These are phyloP conservation scores for Dicrostonyx torquatus DNA, from an alignment of 2,797 vertebrate species.

Conservation along the genomic window DNA sequence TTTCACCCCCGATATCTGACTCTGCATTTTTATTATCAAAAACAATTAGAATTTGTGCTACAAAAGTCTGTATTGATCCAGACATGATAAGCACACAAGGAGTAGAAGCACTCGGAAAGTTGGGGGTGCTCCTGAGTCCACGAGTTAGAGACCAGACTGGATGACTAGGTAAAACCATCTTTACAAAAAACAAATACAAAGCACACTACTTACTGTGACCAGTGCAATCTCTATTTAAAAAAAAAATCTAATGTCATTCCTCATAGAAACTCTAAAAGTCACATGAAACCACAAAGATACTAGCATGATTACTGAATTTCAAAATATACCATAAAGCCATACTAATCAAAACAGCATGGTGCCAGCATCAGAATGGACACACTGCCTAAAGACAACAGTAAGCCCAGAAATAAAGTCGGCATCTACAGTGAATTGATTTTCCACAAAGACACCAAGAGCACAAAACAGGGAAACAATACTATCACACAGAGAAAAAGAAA, in stretches of 20 bases:
- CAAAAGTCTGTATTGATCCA: no score
- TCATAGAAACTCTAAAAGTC: not conserved
- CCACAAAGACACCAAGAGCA: not conserved
- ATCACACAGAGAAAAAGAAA: not conserved
- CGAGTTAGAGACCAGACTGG: not conserved
- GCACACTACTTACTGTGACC: not conserved
- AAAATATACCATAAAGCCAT: not conserved
- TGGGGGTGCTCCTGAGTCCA: not conserved
- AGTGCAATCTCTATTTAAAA: not conserved
- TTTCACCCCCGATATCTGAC: no score
- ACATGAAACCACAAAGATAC: not conserved
- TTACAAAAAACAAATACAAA: not conserved
- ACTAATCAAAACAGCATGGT: not conserved
- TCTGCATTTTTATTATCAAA: no score
- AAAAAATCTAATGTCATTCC: not conserved
- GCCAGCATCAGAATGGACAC: not conserved
- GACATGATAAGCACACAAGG: not conserved
- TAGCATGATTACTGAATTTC: not conserved
- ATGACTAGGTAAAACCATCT: not conserved
- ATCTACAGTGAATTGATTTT: not conserved
- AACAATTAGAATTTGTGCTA: no score
- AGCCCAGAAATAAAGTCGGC: not conserved
- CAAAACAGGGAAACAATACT: not conserved
- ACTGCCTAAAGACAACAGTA: not conserved
- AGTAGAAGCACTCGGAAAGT: not conserved